Percentiles rank a stretch among this genome's conserved stretches.
Evolutionary conservation across 2,797 vertebrate genomes (phyloP).

Genomic region (Artibeus lituratus): DNA sequence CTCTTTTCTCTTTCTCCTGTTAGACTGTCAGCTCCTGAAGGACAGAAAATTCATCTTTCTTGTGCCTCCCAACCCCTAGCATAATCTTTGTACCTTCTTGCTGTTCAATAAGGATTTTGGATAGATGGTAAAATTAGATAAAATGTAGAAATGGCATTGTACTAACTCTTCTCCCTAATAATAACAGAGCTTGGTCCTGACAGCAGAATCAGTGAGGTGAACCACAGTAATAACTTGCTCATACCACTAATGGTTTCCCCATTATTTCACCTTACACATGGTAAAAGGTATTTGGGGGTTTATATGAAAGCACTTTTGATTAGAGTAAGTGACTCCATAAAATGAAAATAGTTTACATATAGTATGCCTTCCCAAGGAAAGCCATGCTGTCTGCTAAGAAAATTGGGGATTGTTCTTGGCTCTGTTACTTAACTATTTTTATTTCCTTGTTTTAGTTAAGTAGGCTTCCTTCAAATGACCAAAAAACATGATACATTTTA

Average conservation of each 20-base stretch:
- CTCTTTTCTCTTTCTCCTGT: not conserved
- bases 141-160: not conserved
- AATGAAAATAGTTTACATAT: slow-evolving; percentile 42
- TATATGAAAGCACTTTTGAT: slow-evolving; percentile 23
- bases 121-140: not conserved
- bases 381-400: slow-evolving; percentile 21
- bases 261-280: not conserved
- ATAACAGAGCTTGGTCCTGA: not conserved
- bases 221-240: not conserved
- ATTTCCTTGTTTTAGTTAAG: slow-evolving; percentile 13
- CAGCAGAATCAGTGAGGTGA: not conserved
- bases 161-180: not conserved
- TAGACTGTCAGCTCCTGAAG: not conserved
- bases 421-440: slow-evolving; percentile 21
- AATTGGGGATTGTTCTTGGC: slow-evolving; percentile 5
- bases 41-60: not conserved
- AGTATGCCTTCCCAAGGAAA: slow-evolving; percentile 37
- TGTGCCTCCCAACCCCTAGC: not conserved
- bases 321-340: slow-evolving; percentile 23
- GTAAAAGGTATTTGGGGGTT: slow-evolving; percentile 27
- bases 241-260: not conserved
- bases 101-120: not conserved
- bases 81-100: not conserved
- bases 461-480: slow-evolving; percentile 36
- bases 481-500: not conserved